Conservation (phyloP, 2,113 vertebrate genomes). For the Leptobrachium ailaonicum region DNA sequence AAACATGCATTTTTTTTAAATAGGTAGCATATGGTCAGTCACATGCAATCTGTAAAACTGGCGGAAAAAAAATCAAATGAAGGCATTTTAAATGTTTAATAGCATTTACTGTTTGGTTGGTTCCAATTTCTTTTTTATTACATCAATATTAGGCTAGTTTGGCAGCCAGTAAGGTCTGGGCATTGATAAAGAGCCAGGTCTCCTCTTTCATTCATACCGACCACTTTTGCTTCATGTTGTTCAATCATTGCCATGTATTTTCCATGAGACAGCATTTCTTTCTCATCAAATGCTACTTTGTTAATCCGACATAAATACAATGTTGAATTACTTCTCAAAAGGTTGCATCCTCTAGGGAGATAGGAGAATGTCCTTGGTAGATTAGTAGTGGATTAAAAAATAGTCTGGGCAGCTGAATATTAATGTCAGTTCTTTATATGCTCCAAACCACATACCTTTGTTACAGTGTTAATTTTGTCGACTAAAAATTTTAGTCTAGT, state of each 20-base stretch:
- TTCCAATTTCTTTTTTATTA: constrained; percentile 17
- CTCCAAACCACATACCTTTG: no score
- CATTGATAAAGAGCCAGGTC: constrained; percentile 10
- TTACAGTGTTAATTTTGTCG: no score
- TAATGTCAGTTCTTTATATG: no score
- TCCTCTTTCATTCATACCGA: constrained; percentile 2
- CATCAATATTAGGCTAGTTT: neutral
- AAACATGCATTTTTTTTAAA: neutral
- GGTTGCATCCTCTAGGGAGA: no score
- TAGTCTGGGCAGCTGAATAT: no score
- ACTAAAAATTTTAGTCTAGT: no score
- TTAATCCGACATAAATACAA: neutral
- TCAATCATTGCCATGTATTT: constrained; percentile 22
- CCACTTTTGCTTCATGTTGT: neutral
- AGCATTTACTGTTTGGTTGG: neutral
- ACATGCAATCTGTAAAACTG: neutral
- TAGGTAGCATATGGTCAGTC: neutral
- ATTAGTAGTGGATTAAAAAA: no score
- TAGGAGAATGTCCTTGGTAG: no score
- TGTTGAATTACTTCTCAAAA: neutral
- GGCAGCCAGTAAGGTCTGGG: neutral
- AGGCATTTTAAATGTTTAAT: constrained; percentile 2
- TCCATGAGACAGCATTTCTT: neutral
- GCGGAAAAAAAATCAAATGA: constrained; percentile 13
- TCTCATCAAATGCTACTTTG: constrained; percentile 1